A percentile compares a stretch with the other conserved stretches of the same genome.
Evolutionary conservation across 2,797 vertebrate genomes (phyloP).

Genomic region (Betta splendens): DNA sequence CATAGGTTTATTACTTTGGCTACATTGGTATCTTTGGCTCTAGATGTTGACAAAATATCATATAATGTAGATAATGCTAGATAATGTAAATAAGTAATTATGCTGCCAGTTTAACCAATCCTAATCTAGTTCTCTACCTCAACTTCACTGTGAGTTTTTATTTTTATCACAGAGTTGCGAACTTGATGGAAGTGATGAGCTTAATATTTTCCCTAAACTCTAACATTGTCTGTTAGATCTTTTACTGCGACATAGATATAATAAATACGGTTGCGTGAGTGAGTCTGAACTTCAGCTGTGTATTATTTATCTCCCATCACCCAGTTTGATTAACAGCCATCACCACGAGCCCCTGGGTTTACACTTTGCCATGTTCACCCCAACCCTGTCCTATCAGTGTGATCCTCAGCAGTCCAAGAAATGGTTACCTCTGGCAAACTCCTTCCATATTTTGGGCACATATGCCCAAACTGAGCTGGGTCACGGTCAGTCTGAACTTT

Average conservation of each 20-base stretch:
- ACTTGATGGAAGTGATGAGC: background rate
- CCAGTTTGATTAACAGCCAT: conserved; percentile 55
- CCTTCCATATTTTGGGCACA: conserved; percentile 87
- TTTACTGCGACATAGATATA: conserved; percentile 6
- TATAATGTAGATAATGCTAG: too few species aligned
- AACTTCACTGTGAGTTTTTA: background rate
- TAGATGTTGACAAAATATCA: background rate
- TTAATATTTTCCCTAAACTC: background rate
- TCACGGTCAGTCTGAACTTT: conserved; percentile 91
- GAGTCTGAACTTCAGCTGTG: conserved; percentile 23
- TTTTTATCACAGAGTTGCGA: background rate
- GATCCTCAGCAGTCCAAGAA: conserved; percentile 88
- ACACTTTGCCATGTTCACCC: conserved; percentile 92
- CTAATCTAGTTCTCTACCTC: background rate
- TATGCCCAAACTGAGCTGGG: conserved; percentile 97
- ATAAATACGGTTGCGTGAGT: background rate
- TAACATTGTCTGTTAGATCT: background rate
- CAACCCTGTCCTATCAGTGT: conserved; percentile 86
- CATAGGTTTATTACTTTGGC: background rate
- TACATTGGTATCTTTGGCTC: background rate
- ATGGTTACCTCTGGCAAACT: conserved; percentile 85
- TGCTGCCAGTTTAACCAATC: background rate
- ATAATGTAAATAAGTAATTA: background rate
- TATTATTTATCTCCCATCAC: conserved; percentile 46
- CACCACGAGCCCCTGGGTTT: conserved; percentile 80